Percentiles rank a stretch among this genome's conserved stretches.
phyloP scores from a whole-genome alignment of 2,797 vertebrate species.

The Sebastes paucispinis region DNA sequence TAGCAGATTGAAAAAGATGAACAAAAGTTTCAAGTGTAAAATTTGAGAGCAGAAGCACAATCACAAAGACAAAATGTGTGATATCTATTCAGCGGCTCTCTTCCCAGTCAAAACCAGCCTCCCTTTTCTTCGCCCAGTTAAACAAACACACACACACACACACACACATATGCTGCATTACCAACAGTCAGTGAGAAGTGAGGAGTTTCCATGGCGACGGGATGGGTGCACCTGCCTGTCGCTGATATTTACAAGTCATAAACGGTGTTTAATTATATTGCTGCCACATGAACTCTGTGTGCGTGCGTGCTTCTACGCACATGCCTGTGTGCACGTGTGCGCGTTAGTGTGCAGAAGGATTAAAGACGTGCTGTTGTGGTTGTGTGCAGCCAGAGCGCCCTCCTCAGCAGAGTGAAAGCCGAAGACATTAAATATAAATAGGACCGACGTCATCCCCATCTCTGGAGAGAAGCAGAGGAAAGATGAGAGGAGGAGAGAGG shows the following conservation, averaged over 20 bases:
- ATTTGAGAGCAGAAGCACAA: not conserved
- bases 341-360: not conserved
- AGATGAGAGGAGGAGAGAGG: constrained; percentile 3
- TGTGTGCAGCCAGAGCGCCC: constrained; percentile 14
- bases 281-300: not conserved
- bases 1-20: not conserved
- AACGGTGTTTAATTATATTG: constrained; percentile 48
- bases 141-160: not conserved
- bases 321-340: not conserved
- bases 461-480: constrained; percentile 37
- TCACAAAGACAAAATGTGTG: not conserved
- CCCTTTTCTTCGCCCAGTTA: not conserved
- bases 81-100: not conserved
- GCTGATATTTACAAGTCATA: constrained; percentile 56
- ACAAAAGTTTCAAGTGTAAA: not conserved
- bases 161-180: not conserved
- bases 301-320: not conserved
- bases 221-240: constrained; percentile 44
- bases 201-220: constrained; percentile 70
- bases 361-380: not conserved
- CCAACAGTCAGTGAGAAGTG: constrained; percentile 16
- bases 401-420: constrained; percentile 41
- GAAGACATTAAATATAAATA: constrained; percentile 74
- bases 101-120: not conserved
- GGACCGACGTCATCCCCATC: constrained; percentile 62